Evolutionary conservation across 1,140 invertebrate species (phyloP), one percentile per base, ranked within the genome.

Genomic region (Trichomalopsis sarcophagae): DNA sequence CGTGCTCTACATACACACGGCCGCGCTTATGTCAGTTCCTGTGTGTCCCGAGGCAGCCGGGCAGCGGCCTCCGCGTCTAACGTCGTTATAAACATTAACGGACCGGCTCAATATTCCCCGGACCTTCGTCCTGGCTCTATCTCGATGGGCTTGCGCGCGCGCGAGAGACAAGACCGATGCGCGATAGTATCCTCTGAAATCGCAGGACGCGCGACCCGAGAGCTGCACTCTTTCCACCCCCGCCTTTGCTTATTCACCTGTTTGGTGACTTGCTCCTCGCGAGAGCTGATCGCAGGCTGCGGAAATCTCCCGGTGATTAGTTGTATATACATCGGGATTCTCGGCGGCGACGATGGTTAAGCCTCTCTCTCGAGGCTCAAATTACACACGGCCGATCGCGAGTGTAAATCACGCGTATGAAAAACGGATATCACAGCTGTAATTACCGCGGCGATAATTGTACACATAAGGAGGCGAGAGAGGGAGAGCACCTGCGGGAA

Each of bases 31-130:
- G 91, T 92, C 91, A 91, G 89, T 89, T 89, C 87, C 88, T 89
- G 88, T 89, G 85, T 86, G 86, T 30, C 17, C n/a, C 17, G 79
- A 81, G 77, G 23, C 23, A 66, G 23, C 50, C 11, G 27, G 30
- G 27, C 23, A 17, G 74, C n/a, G 11, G 66, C 17, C 89, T 88
- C 88, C 88, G 80, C 88, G 91, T 91, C 91, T 92, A 93, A 92
- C 89, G 90, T 92, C 91, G 91, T 93, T 93, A 93, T 91, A 92
- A 92, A 93, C 91, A 93, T 93, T 93, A 92, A 92, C 90, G 89
- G 91, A 91, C 88, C 91, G 89, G 91, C 91, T 93, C 92, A 91
- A 93, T 92, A 92, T 92, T 92, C 90, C 90, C 90, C 89, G 89
- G 91, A 90, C 88, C 89, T 90, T 88, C 87, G 87, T 87, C 86